Conservation (phyloP, 2,888 invertebrate genomes). For the Dynastes grantii region DNA sequence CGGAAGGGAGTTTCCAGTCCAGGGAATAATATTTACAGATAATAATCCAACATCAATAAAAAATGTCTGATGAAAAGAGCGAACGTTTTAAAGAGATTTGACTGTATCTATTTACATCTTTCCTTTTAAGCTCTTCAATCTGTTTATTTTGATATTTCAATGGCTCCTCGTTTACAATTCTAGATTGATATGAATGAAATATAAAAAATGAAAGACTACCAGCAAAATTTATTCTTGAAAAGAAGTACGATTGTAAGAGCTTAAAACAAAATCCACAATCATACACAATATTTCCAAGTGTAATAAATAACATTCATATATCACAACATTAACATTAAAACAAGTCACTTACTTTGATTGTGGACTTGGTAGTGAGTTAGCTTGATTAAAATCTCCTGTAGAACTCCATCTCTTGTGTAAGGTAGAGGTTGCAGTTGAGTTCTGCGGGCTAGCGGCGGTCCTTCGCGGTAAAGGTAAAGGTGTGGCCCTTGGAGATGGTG, state of each 20-base stretch:
- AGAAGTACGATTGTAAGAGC: background rate
- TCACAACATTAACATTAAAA: background rate
- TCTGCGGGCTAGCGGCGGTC: slow-evolving; percentile 65
- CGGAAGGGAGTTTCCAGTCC: too few species aligned
- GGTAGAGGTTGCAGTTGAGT: slow-evolving; percentile 25
- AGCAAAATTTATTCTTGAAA: background rate
- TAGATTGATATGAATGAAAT: too few species aligned
- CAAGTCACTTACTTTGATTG: slow-evolving; percentile 69
- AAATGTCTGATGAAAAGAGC: too few species aligned
- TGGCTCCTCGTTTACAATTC: background rate
- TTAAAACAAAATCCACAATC: slow-evolving; percentile 1
- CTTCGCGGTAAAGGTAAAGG: slow-evolving; percentile 77
- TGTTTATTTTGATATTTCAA: too few species aligned
- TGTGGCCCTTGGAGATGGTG: slow-evolving; percentile 82
- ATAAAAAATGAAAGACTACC: background rate
- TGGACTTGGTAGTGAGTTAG: slow-evolving; percentile 68
- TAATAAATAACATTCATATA: background rate
- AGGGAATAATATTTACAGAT: too few species aligned
- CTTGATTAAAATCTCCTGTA: slow-evolving; percentile 85
- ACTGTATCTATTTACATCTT: background rate
- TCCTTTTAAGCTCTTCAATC: slow-evolving; percentile 3
- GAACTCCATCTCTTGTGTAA: slow-evolving; percentile 84
- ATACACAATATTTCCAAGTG: background rate
- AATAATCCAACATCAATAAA: too few species aligned
- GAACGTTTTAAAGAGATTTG: too few species aligned